phyloP scores from a whole-genome alignment of 2,113 vertebrate genomes.

The Dasypus novemcinctus region DNA sequence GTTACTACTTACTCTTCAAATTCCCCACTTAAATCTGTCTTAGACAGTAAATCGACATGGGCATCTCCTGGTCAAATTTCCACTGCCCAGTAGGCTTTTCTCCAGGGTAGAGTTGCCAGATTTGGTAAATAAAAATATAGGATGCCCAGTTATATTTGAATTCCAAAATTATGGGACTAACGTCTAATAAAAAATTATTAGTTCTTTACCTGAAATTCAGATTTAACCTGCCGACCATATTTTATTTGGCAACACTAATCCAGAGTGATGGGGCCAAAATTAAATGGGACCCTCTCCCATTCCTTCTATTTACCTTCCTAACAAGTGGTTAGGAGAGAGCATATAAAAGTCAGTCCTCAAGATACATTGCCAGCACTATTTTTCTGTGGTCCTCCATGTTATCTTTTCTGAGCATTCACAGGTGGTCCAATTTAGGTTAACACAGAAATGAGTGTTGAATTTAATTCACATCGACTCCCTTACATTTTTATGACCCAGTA shows the following conservation, averaged over 20 bases:
- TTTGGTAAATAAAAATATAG: not conserved
- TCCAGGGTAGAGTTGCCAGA: not conserved
- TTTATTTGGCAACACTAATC: not conserved
- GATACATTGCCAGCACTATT: not conserved
- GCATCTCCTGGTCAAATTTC: not conserved
- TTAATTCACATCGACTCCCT: not conserved
- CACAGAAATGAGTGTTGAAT: not conserved
- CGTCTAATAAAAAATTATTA: not conserved
- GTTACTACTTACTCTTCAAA: not conserved
- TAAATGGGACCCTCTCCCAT: not conserved
- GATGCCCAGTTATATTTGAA: not conserved
- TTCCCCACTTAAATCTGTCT: not conserved
- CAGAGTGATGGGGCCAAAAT: not conserved
- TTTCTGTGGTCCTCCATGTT: not conserved
- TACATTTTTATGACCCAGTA: not conserved
- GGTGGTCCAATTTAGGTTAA: not conserved
- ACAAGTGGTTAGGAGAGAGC: not conserved
- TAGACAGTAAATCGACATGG: not conserved
- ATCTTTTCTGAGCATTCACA: not conserved
- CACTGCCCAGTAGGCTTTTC: not conserved
- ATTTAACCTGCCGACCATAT: not conserved
- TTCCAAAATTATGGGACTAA: not conserved
- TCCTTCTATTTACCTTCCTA: not conserved
- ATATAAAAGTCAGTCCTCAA: not conserved
- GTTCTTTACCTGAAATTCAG: slow-evolving; percentile 29